Evolutionary conservation across 2,888 invertebrate genomes (phyloP).

Genomic region (Spisula solida): DNA sequence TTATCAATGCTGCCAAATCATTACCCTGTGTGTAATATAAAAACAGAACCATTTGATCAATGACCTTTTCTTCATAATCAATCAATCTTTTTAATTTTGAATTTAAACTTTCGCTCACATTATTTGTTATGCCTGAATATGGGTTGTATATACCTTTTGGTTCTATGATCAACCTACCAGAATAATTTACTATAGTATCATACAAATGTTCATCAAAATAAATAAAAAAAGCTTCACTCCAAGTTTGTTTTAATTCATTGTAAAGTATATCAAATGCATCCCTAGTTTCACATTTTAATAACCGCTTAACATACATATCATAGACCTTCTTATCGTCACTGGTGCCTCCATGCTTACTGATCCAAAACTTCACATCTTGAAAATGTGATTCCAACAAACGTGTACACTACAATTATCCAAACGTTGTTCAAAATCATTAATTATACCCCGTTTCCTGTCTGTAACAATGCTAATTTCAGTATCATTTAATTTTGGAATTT

Average conservation of each 20-base stretch:
- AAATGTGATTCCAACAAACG: conserved; percentile 62
- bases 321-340: conserved; percentile 53
- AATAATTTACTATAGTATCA: conserved; percentile 16
- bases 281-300: conserved; percentile 28
- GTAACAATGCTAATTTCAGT: conserved; percentile 44
- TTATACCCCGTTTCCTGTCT: conserved; percentile 55
- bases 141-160: conserved; percentile 28
- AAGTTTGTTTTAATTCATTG: conserved; percentile 15
- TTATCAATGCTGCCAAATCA: conserved; percentile 36
- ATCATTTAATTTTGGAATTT: conserved; percentile 46
- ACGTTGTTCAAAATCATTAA: conserved; percentile 42
- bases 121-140: conserved; percentile 63
- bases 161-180: conserved; percentile 49
- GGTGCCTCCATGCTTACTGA: conserved; percentile 47
- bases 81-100: conserved; percentile 56
- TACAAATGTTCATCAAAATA: conserved; percentile 50
- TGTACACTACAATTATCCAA: conserved; percentile 36
- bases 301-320: conserved; percentile 30
- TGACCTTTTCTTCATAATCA: conserved; percentile 54
- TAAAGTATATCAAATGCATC: conserved; percentile 30
- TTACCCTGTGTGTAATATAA: conserved; percentile 55
- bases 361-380: conserved; percentile 56
- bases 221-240: conserved; percentile 44
- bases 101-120: conserved; percentile 59
- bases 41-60: conserved; percentile 55